A percentile compares a stretch with the other conserved stretches of the same genome.
Evolutionary conservation across 2,888 invertebrate genomes (phyloP).

Genomic region (Himalopsyche anomala): DNA sequence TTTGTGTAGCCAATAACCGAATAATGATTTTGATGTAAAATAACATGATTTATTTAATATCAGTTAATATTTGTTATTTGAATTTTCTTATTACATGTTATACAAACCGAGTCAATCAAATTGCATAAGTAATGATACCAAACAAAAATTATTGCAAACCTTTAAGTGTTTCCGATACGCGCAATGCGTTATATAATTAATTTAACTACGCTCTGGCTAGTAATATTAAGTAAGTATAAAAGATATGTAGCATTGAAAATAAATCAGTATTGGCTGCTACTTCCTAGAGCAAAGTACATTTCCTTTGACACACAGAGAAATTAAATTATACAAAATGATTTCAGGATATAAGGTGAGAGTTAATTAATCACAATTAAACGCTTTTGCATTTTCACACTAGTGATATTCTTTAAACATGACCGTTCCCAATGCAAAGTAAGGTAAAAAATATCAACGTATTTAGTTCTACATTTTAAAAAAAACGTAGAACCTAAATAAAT

Average conservation of each 20-base stretch:
- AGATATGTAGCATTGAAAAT: slow-evolving; percentile 54
- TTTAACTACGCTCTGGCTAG: neutral
- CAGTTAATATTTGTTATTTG: too few species aligned
- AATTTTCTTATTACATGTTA: too few species aligned
- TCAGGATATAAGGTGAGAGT: neutral
- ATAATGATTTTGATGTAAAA: too few species aligned
- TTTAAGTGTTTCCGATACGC: neutral
- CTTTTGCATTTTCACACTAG: too few species aligned
- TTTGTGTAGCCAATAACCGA: too few species aligned
- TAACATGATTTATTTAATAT: too few species aligned
- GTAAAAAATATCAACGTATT: too few species aligned
- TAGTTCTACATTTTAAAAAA: too few species aligned
- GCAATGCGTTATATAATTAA: slow-evolving; percentile 18
- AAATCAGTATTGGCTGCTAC: slow-evolving; percentile 50
- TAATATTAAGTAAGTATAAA: slow-evolving; percentile 50
- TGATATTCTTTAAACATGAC: too few species aligned
- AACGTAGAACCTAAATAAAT: too few species aligned
- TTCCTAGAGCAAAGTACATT: slow-evolving; percentile 44
- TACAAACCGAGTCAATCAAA: neutral
- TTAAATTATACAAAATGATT: neutral
- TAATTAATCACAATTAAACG: neutral
- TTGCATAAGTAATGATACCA: neutral
- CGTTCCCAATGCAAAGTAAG: too few species aligned
- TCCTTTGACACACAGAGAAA: neutral
- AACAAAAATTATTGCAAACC: neutral